Evolutionary conservation across 2,888 invertebrate species (phyloP).

Genomic region (Drepana falcataria): DNA sequence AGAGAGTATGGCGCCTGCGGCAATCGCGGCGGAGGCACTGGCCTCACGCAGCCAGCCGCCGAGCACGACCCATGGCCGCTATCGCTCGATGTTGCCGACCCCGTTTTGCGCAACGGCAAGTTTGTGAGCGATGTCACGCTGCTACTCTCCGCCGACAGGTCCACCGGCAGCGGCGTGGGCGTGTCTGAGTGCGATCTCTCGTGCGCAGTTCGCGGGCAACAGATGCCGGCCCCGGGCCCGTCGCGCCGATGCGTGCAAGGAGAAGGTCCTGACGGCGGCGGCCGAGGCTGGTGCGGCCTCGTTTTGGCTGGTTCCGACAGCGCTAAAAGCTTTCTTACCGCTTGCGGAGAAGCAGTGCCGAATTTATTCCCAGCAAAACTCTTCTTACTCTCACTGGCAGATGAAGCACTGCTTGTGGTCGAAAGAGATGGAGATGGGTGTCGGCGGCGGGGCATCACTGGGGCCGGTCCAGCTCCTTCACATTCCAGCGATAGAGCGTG

Average conservation of each 20-base stretch:
- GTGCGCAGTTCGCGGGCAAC: constrained; percentile 83
- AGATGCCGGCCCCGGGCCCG: constrained; percentile 70
- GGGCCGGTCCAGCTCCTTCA: constrained; percentile 84
- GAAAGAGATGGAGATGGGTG: constrained; percentile 96
- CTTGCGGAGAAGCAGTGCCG: constrained; percentile 97
- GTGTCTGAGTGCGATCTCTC: constrained; percentile 95
- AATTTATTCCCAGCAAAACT: constrained; percentile 82
- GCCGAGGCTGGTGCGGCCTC: constrained; percentile 90
- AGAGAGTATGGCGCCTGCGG: constrained; percentile 88
- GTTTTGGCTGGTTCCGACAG: constrained; percentile 93
- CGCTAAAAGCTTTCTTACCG: constrained; percentile 95
- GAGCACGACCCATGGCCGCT: constrained; percentile 91
- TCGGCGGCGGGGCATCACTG: constrained; percentile 84
- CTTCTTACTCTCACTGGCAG: constrained; percentile 86
- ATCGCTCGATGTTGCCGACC: constrained; percentile 95
- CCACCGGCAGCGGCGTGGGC: constrained; percentile 90
- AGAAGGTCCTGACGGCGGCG: constrained; percentile 81
- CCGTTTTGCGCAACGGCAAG: constrained; percentile 92
- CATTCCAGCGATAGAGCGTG: constrained; percentile 94
- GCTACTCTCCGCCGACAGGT: constrained; percentile 95
- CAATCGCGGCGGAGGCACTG: constrained; percentile 83
- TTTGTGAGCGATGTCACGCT: constrained; percentile 96
- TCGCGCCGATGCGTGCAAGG: constrained; percentile 81
- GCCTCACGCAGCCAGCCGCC: constrained; percentile 69
- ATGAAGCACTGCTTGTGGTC: constrained; percentile 94